Evolutionary conservation across 2,797 vertebrate genomes (phyloP).

Genomic region (Chlorospingus flavigularis): DNA sequence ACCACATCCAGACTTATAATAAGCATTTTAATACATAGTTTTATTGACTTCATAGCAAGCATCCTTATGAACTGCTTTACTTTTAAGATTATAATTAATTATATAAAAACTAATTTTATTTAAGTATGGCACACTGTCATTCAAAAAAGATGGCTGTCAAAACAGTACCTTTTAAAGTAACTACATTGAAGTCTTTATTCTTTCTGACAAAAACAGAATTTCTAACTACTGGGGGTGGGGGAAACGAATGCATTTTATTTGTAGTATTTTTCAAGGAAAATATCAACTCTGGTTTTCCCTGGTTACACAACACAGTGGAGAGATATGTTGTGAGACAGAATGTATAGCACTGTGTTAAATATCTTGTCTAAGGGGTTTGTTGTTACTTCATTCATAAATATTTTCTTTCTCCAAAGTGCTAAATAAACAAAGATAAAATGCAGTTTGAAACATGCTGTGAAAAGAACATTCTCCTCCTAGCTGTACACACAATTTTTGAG

Average conservation of each 20-base stretch:
- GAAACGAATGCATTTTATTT: background rate
- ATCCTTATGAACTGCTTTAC: background rate
- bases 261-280: background rate
- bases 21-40: background rate
- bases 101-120: background rate
- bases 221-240: fast-evolving
- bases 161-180: background rate
- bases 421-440: background rate
- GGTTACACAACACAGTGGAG: background rate
- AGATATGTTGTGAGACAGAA: background rate
- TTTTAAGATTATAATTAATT: background rate
- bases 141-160: background rate
- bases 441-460: background rate
- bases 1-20: background rate
- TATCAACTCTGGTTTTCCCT: background rate
- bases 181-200: background rate
- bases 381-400: background rate
- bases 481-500: fast-evolving
- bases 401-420: background rate
- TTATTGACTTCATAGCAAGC: background rate
- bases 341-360: background rate
- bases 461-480: background rate
- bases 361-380: background rate
- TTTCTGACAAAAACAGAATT: background rate
- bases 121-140: background rate